Conservation (phyloP, 2,797 vertebrate species). For the Galago senegalensis region DNA sequence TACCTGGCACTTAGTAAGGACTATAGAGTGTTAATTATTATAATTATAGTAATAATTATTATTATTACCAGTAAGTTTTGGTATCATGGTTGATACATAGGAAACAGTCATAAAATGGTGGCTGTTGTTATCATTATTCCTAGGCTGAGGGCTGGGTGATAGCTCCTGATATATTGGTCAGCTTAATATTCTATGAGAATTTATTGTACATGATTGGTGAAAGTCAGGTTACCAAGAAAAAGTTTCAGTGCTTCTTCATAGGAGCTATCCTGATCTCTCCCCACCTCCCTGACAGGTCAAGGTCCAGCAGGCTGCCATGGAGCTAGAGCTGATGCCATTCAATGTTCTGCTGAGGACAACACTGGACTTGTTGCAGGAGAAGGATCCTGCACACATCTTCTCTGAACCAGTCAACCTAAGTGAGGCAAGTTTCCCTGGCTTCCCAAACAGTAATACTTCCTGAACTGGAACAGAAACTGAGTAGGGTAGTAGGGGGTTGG, state of each 20-base stretch:
- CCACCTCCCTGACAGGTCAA: slow-evolving; percentile 91
- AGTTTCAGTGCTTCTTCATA: background rate
- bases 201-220: background rate
- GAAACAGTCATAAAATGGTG: background rate
- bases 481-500: background rate
- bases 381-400: slow-evolving; percentile 96
- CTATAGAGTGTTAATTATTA: background rate
- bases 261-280: background rate
- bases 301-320: slow-evolving; percentile 96
- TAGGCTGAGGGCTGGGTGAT: background rate
- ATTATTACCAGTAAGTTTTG: background rate
- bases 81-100: background rate
- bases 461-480: background rate
- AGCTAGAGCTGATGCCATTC: slow-evolving; percentile 96
- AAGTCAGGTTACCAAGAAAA: background rate
- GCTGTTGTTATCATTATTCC: background rate
- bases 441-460: background rate
- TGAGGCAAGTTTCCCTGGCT: slow-evolving; percentile 91
- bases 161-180: background rate
- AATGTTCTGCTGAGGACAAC: slow-evolving; percentile 95
- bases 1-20: slow-evolving; percentile 26
- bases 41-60: background rate
- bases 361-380: slow-evolving; percentile 97
- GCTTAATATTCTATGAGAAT: background rate
- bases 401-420: slow-evolving; percentile 95